Evolutionary conservation across 2,113 vertebrate genomes (phyloP).

Genomic region (Anser brachyrhynchus): DNA sequence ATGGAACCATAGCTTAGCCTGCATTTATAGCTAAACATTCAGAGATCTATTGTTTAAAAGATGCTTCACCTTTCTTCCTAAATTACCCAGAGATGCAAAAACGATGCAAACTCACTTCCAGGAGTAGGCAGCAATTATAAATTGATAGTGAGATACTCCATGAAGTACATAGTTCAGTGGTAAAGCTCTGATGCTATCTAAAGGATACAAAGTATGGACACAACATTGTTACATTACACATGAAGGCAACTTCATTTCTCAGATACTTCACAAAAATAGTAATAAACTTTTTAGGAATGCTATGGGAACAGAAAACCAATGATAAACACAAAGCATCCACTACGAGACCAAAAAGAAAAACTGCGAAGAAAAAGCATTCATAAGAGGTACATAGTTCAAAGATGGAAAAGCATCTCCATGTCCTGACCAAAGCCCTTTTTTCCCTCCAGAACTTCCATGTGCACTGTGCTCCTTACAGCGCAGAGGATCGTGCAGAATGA

Average conservation of each 20-base stretch:
- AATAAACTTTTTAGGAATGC: background rate
- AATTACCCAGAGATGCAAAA: background rate
- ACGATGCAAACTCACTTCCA: background rate
- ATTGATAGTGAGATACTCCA: background rate
- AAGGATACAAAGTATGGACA: background rate
- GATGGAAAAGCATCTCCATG: background rate
- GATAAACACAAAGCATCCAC: background rate
- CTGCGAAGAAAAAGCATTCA: background rate
- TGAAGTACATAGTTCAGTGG: background rate
- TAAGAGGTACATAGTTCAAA: background rate
- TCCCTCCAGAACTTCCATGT: background rate
- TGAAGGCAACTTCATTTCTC: background rate
- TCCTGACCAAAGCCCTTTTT: background rate
- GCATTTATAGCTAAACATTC: background rate
- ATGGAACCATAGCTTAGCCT: background rate
- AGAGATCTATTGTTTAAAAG: background rate
- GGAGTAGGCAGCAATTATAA: background rate
- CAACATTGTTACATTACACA: background rate
- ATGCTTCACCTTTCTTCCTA: background rate
- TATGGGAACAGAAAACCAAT: background rate
- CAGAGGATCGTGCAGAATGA: background rate
- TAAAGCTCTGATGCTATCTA: background rate
- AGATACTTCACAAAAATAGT: background rate
- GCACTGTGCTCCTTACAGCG: background rate
- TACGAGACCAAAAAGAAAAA: background rate